Evolutionary conservation across 92 coral and sea anemone species (phyloP), one percentile per base, ranked within the genome.

Genomic region (Zoanthus sociatus): DNA sequence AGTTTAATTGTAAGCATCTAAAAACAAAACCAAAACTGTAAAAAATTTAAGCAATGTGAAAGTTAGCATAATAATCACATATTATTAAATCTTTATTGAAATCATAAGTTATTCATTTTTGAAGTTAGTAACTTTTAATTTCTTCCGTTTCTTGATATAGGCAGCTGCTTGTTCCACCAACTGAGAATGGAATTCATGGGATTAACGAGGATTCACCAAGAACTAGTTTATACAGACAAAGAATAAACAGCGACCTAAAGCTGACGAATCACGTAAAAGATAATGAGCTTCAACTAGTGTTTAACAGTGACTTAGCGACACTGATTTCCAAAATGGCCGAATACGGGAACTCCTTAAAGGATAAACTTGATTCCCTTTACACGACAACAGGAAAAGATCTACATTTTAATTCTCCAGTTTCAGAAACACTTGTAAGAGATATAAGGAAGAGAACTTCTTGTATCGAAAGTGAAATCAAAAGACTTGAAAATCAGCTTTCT

Each of bases 401-500:
- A 3, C 90, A 83, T 33, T 45, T 61, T n/a, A 83, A 83, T 2
- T 77, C 86, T 7, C 91, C 83, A 31, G 21, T 69, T 10, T 55
- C 93, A 5, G 88, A 86, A 51, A 92, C 90, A 26, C 89, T 95
- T 33, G 90, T 91, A 14, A 84, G 89, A 69, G 93, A 90, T 54
- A 87, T 95, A 48, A 88, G 95, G 20, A 88, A 88, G 70, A 91
- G 94, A 71, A 91, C 96, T 1, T 83, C 94, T 7, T 90, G 90
- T 53, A 86, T 95, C 2, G 95, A 91, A 46, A 84, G 93, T 72
- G 96, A 95, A 77, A 93, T 95, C 1, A 91, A 81, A 67, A 92
- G 88, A 48, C 88, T 95, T 58, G 98, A 93, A 84, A 95, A 88
- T 58, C 95, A 93, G 56, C 54, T 95, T 61, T 96, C 91, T 77